Evolutionary conservation across 2,888 invertebrate species (phyloP), one percentile per base, ranked within the genome.

Genomic region (Ophion costatus): DNA sequence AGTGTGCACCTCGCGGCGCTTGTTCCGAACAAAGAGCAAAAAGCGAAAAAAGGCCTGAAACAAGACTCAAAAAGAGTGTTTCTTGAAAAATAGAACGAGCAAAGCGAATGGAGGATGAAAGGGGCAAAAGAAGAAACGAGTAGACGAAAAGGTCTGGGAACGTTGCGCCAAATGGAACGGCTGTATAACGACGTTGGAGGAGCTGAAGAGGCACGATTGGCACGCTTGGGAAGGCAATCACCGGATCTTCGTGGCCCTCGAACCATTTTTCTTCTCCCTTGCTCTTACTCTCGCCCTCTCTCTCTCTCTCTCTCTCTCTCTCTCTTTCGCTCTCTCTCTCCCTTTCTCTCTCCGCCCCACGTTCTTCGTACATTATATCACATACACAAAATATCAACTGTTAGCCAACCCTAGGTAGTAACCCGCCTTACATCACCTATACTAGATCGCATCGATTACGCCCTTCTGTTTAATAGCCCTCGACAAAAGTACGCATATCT

Each of bases 251-350:
- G 76, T 76, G 79, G 76, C 67, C 80, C 80, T 75, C 82, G 82
- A 85, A 85, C 85, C 80, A 85, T 85, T 85, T 85, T 85, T 80
- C 82, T 75, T 82, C 81, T 80, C 78, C 33, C 69, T 64, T 66
- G 38, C 63, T 29, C 61, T 67, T 59, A 2, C 17, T 56, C 61
- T 38, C 69, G 11, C 17, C 59, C 61, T 76, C 38, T 29, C 24
- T 24, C 76, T 42, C 51, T 45, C 42, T 45, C 45, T 11, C 57
- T 38, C 61, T 29, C 69, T 66, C 24, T 74, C 66, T 78, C 42
- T 67, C 24, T 69, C 51, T 61, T 59, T 57, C 61, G 29, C 29
- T 29, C 29, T 29, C 4, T 29, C 42, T 45, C 61, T n/a, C 66
- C 22, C 70, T 45, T 64, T 67, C 33, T 76, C 70, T 76, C 38